A percentile compares a stretch with the other conserved stretches of the same genome.
Conservation (phyloP, 2,888 invertebrate species). For the Adelognathus sp. region DNA sequence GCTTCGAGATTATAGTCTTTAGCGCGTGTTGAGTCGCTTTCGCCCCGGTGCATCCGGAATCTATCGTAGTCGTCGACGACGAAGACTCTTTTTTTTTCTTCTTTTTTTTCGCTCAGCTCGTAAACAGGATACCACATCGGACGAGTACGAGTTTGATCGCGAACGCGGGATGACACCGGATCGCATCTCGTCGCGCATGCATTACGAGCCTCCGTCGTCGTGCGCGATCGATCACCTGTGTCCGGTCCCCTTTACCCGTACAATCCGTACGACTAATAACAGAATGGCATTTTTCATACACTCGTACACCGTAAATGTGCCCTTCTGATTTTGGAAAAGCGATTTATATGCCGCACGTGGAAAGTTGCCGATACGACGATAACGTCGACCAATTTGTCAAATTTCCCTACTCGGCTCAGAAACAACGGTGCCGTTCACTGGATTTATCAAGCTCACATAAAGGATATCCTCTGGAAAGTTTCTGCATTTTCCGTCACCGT, state of each 20-base stretch:
- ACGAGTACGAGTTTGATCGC: constrained; percentile 26
- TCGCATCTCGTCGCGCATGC: not conserved
- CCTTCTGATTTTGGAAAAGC: no score
- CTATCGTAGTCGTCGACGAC: constrained; percentile 54
- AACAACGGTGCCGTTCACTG: not conserved
- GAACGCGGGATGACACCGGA: not conserved
- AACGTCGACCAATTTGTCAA: not conserved
- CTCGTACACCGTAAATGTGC: not conserved
- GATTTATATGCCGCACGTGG: not conserved
- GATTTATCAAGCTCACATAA: not conserved
- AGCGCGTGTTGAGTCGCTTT: constrained; percentile 64
- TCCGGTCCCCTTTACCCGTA: constrained; percentile 18
- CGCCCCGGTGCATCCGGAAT: constrained; percentile 71
- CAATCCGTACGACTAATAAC: not conserved
- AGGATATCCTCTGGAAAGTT: not conserved
- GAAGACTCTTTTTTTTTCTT: not conserved
- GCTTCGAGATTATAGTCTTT: constrained; percentile 56
- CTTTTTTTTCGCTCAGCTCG: constrained; percentile 7
- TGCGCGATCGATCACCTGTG: constrained; percentile 30
- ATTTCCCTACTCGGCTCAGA: not conserved
- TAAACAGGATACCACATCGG: constrained; percentile 36
- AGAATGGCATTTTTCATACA: no score
- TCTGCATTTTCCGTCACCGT: not conserved
- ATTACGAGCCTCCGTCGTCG: constrained; percentile 6
- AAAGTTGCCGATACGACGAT: constrained; percentile 23